These are phyloP conservation scores for Clostera curtula DNA, from an alignment of 2,888 invertebrate species.

Conservation along the genomic window DNA sequence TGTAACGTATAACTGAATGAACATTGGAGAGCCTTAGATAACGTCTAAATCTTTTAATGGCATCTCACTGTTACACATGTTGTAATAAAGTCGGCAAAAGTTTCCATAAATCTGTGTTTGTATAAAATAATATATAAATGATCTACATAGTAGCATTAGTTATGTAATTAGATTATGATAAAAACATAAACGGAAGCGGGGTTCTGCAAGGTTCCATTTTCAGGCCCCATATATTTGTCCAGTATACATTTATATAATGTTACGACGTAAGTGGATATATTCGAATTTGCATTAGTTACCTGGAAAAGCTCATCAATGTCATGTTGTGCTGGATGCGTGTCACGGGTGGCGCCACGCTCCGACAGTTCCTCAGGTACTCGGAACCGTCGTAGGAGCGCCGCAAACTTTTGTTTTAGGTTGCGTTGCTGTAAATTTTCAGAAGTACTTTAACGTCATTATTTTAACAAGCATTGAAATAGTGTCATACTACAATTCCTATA, in stretches of 20 bases:
- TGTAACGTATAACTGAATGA: no score
- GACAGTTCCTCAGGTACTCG: constrained; percentile 91
- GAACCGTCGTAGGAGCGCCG: constrained; percentile 94
- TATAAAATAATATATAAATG: no score
- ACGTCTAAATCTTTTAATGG: no score
- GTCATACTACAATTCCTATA: no score
- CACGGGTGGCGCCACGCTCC: constrained; percentile 78
- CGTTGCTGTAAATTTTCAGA: constrained; percentile 80
- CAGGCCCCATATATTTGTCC: neutral
- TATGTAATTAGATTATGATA: no score
- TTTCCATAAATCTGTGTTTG: no score
- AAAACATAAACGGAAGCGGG: no score
- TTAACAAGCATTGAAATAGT: no score
- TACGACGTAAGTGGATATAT: neutral
- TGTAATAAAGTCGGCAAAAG: no score
- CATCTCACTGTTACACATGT: no score
- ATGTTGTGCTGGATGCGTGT: constrained; percentile 85
- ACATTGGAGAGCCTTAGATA: no score
- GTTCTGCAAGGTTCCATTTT: neutral
- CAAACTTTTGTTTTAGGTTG: constrained; percentile 97
- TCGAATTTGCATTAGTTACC: constrained; percentile 27
- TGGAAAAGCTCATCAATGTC: constrained; percentile 94
- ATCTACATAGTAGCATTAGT: no score
- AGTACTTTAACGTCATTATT: neutral
- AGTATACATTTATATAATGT: neutral